phyloP scores from a whole-genome alignment of 2,113 vertebrate genomes.

The Craseonycteris thonglongyai region DNA sequence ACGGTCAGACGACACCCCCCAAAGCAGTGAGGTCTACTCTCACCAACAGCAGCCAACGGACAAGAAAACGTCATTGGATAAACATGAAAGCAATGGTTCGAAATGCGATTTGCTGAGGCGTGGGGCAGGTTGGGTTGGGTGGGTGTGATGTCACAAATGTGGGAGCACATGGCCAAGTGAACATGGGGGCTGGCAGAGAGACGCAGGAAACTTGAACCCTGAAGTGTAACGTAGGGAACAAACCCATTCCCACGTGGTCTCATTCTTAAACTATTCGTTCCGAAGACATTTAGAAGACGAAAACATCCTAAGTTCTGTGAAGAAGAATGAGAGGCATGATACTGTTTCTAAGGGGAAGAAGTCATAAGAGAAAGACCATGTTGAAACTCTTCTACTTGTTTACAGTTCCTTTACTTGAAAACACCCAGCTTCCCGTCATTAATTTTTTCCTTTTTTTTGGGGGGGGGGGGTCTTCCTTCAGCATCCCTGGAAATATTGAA shows the following conservation, averaged over 20 bases:
- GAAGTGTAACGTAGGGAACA: background rate
- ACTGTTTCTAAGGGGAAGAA: background rate
- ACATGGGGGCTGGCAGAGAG: background rate
- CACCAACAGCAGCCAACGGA: background rate
- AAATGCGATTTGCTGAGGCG: background rate
- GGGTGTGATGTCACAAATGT: background rate
- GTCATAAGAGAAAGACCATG: background rate
- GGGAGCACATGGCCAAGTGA: background rate
- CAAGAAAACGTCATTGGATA: background rate
- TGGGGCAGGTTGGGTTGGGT: fast-evolving
- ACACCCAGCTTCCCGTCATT: background rate
- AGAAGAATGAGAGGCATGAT: background rate
- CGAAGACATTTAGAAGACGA: background rate
- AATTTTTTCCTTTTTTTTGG: no score
- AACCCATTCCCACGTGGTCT: background rate
- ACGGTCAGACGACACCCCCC: conserved; percentile 31
- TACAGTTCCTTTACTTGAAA: background rate
- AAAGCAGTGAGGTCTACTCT: background rate
- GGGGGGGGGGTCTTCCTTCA: background rate
- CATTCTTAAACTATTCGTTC: background rate
- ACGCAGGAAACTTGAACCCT: background rate
- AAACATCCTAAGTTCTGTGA: background rate
- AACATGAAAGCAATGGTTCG: background rate
- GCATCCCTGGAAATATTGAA: background rate
- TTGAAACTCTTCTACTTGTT: background rate